A percentile compares a stretch with the other conserved stretches of the same genome.
Conservation (phyloP, 2,888 invertebrate genomes). For the Oligia fasciuncula region DNA sequence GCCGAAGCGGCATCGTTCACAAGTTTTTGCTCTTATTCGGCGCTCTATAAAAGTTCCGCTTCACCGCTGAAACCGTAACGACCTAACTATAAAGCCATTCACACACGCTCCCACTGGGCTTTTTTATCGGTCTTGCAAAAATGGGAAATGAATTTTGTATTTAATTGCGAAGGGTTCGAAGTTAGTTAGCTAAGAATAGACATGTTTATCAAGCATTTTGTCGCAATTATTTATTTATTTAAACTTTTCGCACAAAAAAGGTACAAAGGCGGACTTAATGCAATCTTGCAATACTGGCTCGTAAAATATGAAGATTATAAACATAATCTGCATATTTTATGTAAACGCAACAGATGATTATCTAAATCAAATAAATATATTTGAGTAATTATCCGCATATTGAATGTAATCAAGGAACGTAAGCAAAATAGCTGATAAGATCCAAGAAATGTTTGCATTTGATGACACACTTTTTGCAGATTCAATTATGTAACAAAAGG, state of each 20-base stretch:
- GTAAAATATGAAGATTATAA: constrained; percentile 29
- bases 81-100: constrained; percentile 55
- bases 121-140: constrained; percentile 20
- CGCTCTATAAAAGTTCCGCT: constrained; percentile 68
- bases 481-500: not conserved
- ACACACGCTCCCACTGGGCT: constrained; percentile 25
- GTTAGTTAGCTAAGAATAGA: constrained; percentile 3
- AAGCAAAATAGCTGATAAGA: not conserved
- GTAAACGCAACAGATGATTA: constrained; percentile 15
- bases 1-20: constrained; percentile 58
- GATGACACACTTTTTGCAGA: not conserved
- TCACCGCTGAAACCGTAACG: constrained; percentile 58
- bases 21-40: constrained; percentile 66
- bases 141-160: constrained; percentile 16
- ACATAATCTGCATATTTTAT: constrained; percentile 40
- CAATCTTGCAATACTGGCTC: constrained; percentile 7
- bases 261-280: too few species aligned
- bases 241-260: too few species aligned
- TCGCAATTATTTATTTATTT: too few species aligned
- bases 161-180: not conserved
- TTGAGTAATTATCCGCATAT: constrained; percentile 32
- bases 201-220: constrained; percentile 4
- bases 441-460: not conserved
- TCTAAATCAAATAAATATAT: constrained; percentile 36
- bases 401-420: constrained; percentile 17